phyloP scores from a whole-genome alignment of 2,113 vertebrate genomes.

The Oreotrochilus melanogaster region DNA sequence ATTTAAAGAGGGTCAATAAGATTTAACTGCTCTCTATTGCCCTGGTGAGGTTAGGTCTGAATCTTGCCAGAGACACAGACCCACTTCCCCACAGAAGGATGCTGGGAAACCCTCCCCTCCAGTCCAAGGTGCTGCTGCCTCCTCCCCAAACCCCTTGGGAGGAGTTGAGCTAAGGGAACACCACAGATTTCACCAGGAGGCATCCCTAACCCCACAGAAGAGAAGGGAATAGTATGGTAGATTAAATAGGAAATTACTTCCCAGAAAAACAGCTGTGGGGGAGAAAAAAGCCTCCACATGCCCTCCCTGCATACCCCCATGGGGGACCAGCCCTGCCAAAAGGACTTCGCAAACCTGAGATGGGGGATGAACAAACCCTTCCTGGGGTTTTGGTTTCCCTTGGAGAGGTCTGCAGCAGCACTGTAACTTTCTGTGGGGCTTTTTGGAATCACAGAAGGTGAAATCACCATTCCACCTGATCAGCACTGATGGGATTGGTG shows the following conservation, averaged over 20 bases:
- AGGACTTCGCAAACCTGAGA: not conserved
- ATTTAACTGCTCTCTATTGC: not conserved
- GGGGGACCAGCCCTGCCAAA: not conserved
- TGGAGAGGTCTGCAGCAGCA: not conserved
- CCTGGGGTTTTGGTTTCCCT: not conserved
- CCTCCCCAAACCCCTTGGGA: not conserved
- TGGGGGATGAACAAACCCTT: not conserved
- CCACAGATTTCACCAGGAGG: not conserved
- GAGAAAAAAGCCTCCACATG: rapidly evolving
- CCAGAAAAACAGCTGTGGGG: not conserved
- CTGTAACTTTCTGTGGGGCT: not conserved
- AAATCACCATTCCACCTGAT: not conserved
- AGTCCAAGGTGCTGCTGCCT: not conserved
- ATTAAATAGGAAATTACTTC: not conserved
- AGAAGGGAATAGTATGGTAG: not conserved
- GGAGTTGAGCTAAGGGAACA: not conserved
- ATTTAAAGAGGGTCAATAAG: slow-evolving; percentile 26
- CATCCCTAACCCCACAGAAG: not conserved
- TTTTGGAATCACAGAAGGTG: not conserved
- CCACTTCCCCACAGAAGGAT: rapidly evolving
- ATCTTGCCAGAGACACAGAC: rapidly evolving
- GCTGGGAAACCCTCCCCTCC: not conserved
- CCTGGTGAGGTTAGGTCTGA: not conserved
- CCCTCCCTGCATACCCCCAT: rapidly evolving
- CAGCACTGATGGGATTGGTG: not conserved